phyloP scores from a whole-genome alignment of 1,140 invertebrate species.

The Drosophila leontia region DNA sequence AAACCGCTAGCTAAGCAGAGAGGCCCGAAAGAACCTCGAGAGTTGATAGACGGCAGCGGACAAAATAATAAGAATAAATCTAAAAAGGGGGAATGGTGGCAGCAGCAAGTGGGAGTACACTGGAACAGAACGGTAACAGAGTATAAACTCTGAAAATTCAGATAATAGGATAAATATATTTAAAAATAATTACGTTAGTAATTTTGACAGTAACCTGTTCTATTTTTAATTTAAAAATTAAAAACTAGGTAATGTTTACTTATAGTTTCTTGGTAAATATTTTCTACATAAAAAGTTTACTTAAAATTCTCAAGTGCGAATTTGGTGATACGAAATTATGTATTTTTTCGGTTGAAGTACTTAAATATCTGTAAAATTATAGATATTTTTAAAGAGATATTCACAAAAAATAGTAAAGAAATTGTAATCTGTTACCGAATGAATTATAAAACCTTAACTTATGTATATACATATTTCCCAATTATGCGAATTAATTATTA shows the following conservation, averaged over 20 bases:
- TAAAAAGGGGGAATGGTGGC: conserved; percentile 16
- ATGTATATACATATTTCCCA: too few species aligned
- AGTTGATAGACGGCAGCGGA: conserved; percentile 24
- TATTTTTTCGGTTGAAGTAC: too few species aligned
- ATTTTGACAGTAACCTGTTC: not conserved
- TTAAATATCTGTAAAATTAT: too few species aligned
- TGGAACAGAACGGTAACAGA: conserved; percentile 32
- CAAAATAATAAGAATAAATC: conserved; percentile 6
- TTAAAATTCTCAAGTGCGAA: not conserved
- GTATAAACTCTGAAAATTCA: not conserved
- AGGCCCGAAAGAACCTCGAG: conserved; percentile 29
- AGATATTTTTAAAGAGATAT: too few species aligned
- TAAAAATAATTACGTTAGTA: not conserved
- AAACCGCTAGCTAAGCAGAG: conserved; percentile 74
- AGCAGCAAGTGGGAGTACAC: conserved; percentile 64
- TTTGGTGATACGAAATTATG: not conserved
- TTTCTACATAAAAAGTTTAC: not conserved
- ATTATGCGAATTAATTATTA: too few species aligned
- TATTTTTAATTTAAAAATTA: not conserved
- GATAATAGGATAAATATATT: not conserved
- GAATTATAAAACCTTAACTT: too few species aligned
- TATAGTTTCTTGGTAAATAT: too few species aligned
- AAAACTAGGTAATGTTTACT: not conserved
- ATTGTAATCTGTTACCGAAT: too few species aligned
- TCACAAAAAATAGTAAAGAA: too few species aligned